Evolutionary conservation across 2,888 invertebrate genomes (phyloP).

Genomic region (Chalcis sispes): DNA sequence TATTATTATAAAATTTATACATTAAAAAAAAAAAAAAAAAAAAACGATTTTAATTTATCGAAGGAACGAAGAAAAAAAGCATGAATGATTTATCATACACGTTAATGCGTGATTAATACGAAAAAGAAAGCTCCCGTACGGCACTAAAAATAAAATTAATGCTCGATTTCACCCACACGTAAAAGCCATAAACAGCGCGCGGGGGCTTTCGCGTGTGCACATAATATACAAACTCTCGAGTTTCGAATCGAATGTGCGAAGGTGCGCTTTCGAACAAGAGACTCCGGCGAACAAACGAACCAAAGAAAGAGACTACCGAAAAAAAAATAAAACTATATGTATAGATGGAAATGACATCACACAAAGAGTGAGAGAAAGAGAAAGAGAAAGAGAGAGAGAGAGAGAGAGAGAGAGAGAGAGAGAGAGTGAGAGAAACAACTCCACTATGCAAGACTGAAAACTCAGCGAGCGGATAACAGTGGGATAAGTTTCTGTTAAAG

Average conservation of each 20-base stretch:
- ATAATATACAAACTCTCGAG: too few relatives aligned
- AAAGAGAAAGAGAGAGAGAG: not conserved
- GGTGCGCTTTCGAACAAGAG: not conserved
- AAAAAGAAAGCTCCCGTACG: constrained; percentile 22
- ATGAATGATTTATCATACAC: constrained; percentile 25
- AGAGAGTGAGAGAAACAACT: constrained; percentile 5
- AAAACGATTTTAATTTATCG: not conserved
- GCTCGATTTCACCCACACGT: constrained; percentile 18
- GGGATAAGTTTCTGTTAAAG: constrained; percentile 57
- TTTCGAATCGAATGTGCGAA: not conserved
- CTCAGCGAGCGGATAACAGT: constrained; percentile 32
- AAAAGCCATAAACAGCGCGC: too few relatives aligned
- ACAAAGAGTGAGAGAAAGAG: not conserved
- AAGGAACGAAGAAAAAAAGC: not conserved
- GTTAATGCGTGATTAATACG: constrained; percentile 30
- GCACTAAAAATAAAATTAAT: constrained; percentile 41
- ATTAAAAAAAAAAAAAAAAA: not conserved
- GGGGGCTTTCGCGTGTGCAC: too few relatives aligned
- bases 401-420: not conserved
- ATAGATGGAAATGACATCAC: constrained; percentile 3
- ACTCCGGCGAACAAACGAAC: not conserved
- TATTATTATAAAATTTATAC: not conserved
- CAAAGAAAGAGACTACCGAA: not conserved
- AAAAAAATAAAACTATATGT: not conserved
- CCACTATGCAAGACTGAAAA: constrained; percentile 46